Evolutionary conservation across 2,797 vertebrate species (phyloP).

Genomic region (Manis pentadactyla): DNA sequence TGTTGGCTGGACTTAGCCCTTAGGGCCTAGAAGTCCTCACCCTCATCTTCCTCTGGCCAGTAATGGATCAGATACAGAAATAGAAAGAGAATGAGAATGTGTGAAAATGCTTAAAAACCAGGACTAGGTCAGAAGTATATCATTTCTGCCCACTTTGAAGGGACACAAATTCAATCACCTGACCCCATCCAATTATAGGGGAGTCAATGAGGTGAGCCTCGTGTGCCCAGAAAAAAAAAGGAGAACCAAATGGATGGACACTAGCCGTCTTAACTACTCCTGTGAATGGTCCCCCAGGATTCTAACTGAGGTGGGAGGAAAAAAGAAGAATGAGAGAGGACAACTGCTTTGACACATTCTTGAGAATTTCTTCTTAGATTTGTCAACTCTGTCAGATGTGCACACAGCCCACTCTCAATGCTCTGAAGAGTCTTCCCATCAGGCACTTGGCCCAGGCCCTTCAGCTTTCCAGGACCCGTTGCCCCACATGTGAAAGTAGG

Average conservation of each 20-base stretch:
- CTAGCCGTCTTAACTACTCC: neutral
- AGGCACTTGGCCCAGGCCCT: neutral
- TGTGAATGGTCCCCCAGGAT: neutral
- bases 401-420: neutral
- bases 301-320: neutral
- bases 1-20: neutral
- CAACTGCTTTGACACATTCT: neutral
- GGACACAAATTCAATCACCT: neutral
- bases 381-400: neutral
- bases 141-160: constrained; percentile 11
- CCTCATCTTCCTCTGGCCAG: neutral
- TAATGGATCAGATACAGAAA: neutral
- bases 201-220: neutral
- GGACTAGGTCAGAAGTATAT: neutral
- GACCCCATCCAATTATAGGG: neutral
- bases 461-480: neutral
- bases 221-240: neutral
- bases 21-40: neutral
- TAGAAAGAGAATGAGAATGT: neutral
- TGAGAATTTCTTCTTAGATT: neutral
- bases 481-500: neutral
- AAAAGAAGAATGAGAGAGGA: neutral
- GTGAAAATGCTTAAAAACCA: neutral
- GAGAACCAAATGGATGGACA: neutral
- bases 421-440: neutral